Conservation (phyloP, 2,113 vertebrate species). For the Misgurnus mizolepis region DNA sequence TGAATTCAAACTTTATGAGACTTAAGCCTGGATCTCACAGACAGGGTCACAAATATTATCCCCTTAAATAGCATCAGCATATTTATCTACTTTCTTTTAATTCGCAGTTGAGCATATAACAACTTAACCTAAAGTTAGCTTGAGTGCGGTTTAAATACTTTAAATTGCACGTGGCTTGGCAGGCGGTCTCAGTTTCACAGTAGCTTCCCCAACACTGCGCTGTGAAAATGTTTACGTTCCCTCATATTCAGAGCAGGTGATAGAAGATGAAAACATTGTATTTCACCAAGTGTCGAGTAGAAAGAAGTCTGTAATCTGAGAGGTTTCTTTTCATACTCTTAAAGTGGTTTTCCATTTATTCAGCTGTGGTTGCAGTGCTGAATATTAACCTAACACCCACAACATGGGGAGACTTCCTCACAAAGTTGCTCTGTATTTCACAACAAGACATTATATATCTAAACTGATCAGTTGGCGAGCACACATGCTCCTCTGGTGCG, state of each 20-base stretch:
- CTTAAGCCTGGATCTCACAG: no score
- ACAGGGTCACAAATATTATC: no score
- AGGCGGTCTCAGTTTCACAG: neutral
- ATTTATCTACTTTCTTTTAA: neutral
- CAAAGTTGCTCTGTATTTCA: slow-evolving; percentile 3
- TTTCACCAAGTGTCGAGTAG: neutral
- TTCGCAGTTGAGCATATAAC: neutral
- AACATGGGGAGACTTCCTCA: slow-evolving; percentile 12
- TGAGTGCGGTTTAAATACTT: neutral
- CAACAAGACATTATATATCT: neutral
- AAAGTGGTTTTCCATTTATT: slow-evolving; percentile 3
- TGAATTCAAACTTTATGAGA: no score
- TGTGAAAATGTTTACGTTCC: neutral
- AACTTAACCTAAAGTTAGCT: neutral
- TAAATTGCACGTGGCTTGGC: neutral
- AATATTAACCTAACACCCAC: neutral
- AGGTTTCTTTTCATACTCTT: neutral
- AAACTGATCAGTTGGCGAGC: neutral
- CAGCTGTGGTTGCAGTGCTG: neutral
- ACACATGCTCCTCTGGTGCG: slow-evolving; percentile 14
- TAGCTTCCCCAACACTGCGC: neutral
- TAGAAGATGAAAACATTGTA: neutral
- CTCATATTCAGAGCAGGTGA: neutral
- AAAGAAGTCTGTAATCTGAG: neutral
- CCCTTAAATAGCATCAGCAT: no score